Evolutionary conservation across 2,888 invertebrate species (phyloP).

Genomic region (Agrilus biguttatus): DNA sequence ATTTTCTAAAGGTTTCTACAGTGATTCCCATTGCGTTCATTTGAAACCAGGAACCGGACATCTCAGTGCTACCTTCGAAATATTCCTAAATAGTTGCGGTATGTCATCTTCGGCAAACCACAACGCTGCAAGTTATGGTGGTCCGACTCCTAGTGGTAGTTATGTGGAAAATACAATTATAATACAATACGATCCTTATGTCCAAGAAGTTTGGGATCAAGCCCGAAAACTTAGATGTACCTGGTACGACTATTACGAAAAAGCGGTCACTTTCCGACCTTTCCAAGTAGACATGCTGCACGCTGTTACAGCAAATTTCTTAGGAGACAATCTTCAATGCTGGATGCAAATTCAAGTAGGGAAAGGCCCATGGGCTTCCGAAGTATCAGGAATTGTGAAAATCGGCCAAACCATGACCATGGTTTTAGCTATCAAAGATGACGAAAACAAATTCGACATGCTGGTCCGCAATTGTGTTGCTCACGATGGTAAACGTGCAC

Average conservation of each 20-base stretch:
- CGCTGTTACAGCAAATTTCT: constrained; percentile 88
- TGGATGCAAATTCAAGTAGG: constrained; percentile 98
- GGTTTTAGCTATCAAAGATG: constrained; percentile 90
- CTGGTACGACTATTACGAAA: constrained; percentile 94
- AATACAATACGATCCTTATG: constrained; percentile 88
- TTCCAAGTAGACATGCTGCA: constrained; percentile 94
- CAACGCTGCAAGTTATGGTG: constrained; percentile 67
- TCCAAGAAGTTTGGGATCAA: constrained; percentile 93
- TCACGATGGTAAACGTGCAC: constrained; percentile 85
- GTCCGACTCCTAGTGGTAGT: constrained; percentile 81
- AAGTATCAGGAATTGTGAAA: constrained; percentile 89
- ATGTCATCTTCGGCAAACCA: constrained; percentile 89
- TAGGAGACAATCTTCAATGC: constrained; percentile 88
- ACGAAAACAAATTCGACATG: constrained; percentile 94
- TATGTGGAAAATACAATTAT: constrained; percentile 92
- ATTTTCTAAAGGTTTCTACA: constrained; percentile 88
- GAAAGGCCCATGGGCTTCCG: constrained; percentile 94
- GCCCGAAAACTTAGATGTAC: constrained; percentile 83
- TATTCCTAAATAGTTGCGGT: constrained; percentile 84
- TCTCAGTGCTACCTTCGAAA: constrained; percentile 83
- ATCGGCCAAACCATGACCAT: constrained; percentile 95
- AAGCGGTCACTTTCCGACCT: constrained; percentile 85
- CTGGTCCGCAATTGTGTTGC: constrained; percentile 87
- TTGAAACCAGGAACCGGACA: constrained; percentile 83
- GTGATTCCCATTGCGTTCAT: constrained; percentile 83